Evolutionary conservation across 2,888 invertebrate species (phyloP).

Genomic region (Eupithecia subumbrata): DNA sequence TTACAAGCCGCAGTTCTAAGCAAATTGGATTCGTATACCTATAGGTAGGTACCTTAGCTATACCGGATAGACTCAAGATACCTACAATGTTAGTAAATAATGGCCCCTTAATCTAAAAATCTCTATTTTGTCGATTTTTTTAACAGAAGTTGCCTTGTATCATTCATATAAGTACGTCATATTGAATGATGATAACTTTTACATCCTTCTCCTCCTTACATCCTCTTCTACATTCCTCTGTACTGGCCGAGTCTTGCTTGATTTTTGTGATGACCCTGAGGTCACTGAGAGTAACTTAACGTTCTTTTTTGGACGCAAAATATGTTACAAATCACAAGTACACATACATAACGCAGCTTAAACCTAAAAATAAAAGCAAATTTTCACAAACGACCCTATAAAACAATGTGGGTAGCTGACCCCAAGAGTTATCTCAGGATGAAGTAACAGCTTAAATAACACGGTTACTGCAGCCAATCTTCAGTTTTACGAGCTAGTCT

Average conservation of each 20-base stretch:
- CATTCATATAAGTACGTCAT: too few relatives aligned
- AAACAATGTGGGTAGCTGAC: conserved; percentile 22
- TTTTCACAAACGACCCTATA: background rate
- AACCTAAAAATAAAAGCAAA: background rate
- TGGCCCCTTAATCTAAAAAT: background rate
- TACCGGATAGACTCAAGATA: background rate
- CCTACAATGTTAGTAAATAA: background rate
- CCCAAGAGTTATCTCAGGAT: conserved; percentile 25
- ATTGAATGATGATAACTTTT: too few relatives aligned
- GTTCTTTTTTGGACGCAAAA: too few relatives aligned
- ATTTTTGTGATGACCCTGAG: too few relatives aligned
- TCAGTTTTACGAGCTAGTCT: conserved; percentile 32
- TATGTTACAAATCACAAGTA: background rate
- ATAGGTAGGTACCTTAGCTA: background rate
- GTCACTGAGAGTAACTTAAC: background rate
- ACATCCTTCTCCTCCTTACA: too few relatives aligned
- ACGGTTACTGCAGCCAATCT: conserved; percentile 34
- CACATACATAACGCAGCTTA: background rate
- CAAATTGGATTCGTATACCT: conserved; percentile 1
- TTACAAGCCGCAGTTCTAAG: background rate
- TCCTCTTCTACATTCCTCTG: too few relatives aligned
- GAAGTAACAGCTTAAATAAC: conserved; percentile 28
- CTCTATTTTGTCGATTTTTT: background rate
- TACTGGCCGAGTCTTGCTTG: background rate
- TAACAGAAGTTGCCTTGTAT: background rate